Base-by-base conservation (phyloP, 2,797 vertebrate genomes). In the Pelodytes ibericus region DNA sequence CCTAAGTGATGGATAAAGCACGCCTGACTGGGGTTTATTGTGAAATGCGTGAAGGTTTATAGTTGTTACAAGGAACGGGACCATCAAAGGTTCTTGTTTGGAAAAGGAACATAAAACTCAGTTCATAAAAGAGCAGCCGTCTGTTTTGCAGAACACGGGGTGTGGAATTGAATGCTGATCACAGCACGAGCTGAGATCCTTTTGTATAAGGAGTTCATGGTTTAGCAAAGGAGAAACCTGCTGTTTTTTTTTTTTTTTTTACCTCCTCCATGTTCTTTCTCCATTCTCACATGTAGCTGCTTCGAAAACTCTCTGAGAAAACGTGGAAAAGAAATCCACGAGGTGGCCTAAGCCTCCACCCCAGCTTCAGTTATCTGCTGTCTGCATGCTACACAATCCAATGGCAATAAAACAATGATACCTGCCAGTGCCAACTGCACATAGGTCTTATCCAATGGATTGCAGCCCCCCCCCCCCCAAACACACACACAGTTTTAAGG, bases 1-100 rank as follows among this genome's bases (percentile, higher is more conserved):
- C 49, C 49, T 53, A 11, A 22, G 11, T 16, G 8, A 53, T 24
- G 16, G 2, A 53, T 20, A 53, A 24, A 24, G n/a, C n/a, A 53
- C 24, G 49, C 49, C 49, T 53, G 49, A 58, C 26, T 58, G 56
- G 56, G 56, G 56, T 58, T 26, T 58, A 58, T 27, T 15, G 11
- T 26, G 56, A 10, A 27, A 11, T 2, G 56, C 2, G 15, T 26
- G 24, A 26, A 58, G 56, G 13, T 29, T 53, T 58, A 58, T 26
- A 27, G 56, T 8, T 58, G 24, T 58, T 26, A 58, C 26, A 58
- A 26, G 56, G 26, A 58, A 58, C 27, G 24, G 56, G 56, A 58
- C 56, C 25, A 58, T 58, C 24, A 58, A 58, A 58, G 56, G 56
- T 58, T 58, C 56, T 15, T 58, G 56, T 58, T 58, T 58, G 56